Evolutionary conservation across 2,113 vertebrate species (phyloP).

Genomic region (Ciconia boyciana): DNA sequence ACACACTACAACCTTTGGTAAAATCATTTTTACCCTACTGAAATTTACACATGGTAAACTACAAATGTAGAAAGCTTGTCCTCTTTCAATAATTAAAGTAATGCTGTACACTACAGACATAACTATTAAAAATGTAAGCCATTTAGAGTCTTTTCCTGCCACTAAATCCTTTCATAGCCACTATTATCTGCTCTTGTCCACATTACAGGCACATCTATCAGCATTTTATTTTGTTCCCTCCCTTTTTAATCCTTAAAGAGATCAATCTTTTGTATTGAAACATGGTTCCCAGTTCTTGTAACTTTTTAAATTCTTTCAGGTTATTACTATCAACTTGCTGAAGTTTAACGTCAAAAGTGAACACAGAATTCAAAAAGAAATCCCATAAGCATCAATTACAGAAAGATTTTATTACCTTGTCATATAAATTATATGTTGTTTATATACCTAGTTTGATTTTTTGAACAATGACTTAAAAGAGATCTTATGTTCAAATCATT

Average conservation of each 20-base stretch:
- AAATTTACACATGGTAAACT: not conserved
- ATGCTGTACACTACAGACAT: not conserved
- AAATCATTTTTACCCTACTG: not conserved
- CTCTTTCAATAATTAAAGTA: not conserved
- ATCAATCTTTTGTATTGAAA: not conserved
- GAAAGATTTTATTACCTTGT: not conserved
- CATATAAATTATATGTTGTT: not conserved
- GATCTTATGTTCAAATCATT: not conserved
- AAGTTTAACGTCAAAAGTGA: not conserved
- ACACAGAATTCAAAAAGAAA: not conserved
- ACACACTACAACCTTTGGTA: not conserved
- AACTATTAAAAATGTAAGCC: not conserved
- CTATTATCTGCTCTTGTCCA: not conserved
- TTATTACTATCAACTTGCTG: not conserved
- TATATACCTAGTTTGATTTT: not conserved
- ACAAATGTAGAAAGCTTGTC: not conserved
- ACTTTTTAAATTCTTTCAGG: not conserved
- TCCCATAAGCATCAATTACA: not conserved
- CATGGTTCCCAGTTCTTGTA: not conserved
- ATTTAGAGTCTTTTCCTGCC: not conserved
- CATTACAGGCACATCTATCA: not conserved
- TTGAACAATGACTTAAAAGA: not conserved
- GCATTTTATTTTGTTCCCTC: not conserved
- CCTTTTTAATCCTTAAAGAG: not conserved
- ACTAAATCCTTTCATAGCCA: not conserved